Base-by-base conservation (phyloP, 2,888 invertebrate genomes). In the Eurois occulta region DNA sequence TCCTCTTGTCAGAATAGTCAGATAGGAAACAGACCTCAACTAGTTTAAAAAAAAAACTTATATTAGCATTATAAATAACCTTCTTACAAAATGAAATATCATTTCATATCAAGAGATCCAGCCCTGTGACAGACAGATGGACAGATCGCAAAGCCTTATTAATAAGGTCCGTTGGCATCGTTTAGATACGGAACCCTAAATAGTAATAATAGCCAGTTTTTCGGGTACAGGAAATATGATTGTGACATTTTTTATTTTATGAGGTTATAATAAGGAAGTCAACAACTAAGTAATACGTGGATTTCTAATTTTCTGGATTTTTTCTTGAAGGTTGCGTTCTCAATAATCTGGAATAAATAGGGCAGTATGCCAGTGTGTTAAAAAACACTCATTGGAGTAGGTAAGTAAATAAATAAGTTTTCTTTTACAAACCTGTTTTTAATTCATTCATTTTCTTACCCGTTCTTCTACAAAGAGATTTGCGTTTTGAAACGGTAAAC, bases 161-260 rank as follows among this genome's bases (percentile, higher is more conserved):
- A 62, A 24, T 24, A 38, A 38, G 7, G 24, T n/a, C 24, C 13
- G 5, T 16, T 64, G 2, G 2, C 64, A 24, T 38, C 7, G 13
- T n/a, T n/a, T 64, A 16, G 2, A 0, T 13, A 10, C n/a, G 64
- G 64, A 64, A 41, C 38, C 64, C 64, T 64, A n/a, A 64, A 38
- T n/a, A n/a, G 5, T 64, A 64, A 71, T 70, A 78, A 35, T 70
- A 65, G 64, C 58, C 46, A 13, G 64, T 77, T 86, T 78, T 83
- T 86, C 74, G 81, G 76, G 74, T 72, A 72, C 79, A 58, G 58
- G 81, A 83, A 85, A 46, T 83, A 77, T 80, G 21, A 81, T 72
- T 67, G 72, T 72, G 82, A 81, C 66, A 83, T 55, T 86, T 78
- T 77, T 11, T 16, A 79, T 80, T 87, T 85, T 83, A 87, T 66